A percentile compares a stretch with the other conserved stretches of the same genome.
phyloP scores from a whole-genome alignment of 2,797 vertebrate genomes.

The Paratrypauchen microcephalus region DNA sequence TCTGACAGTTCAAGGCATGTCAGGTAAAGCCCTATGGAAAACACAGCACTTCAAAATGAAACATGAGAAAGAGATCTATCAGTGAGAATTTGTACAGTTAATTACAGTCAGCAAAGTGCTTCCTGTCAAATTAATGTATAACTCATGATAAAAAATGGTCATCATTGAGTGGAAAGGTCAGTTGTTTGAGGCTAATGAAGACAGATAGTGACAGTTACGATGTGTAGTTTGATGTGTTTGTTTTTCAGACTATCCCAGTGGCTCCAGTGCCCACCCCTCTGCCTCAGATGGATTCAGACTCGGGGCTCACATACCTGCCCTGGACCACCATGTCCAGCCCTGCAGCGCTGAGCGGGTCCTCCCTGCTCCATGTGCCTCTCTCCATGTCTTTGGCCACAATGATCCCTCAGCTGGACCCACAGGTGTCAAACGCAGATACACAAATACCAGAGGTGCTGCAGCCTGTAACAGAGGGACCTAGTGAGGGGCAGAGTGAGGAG shows the following conservation, averaged over 20 bases:
- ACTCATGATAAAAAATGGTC: neutral
- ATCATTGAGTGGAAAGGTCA: slow-evolving; percentile 2
- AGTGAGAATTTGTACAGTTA: too few relatives aligned
- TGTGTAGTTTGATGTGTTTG: neutral
- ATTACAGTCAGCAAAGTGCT: neutral
- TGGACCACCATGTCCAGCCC: slow-evolving; percentile 81
- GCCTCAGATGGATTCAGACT: slow-evolving; percentile 85
- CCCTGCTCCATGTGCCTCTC: slow-evolving; percentile 84
- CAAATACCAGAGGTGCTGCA: slow-evolving; percentile 75
- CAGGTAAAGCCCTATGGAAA: neutral
- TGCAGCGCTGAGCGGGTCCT: slow-evolving; percentile 73
- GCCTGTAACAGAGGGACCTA: slow-evolving; percentile 15
- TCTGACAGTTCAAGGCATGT: neutral
- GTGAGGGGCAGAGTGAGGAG: slow-evolving; percentile 27
- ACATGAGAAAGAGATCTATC: neutral
- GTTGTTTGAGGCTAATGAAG: slow-evolving; percentile 4
- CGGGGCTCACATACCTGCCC: slow-evolving; percentile 85
- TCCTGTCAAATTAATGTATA: neutral
- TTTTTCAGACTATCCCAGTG: slow-evolving; percentile 76
- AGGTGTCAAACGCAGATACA: slow-evolving; percentile 72
- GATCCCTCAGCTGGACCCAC: slow-evolving; percentile 76
- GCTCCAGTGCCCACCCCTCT: slow-evolving; percentile 65
- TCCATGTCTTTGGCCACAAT: slow-evolving; percentile 79
- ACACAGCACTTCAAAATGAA: neutral
- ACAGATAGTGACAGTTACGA: slow-evolving; percentile 7